Evolutionary conservation across 2,113 vertebrate genomes (phyloP).

Genomic region (Myxocyprinus asiaticus): DNA sequence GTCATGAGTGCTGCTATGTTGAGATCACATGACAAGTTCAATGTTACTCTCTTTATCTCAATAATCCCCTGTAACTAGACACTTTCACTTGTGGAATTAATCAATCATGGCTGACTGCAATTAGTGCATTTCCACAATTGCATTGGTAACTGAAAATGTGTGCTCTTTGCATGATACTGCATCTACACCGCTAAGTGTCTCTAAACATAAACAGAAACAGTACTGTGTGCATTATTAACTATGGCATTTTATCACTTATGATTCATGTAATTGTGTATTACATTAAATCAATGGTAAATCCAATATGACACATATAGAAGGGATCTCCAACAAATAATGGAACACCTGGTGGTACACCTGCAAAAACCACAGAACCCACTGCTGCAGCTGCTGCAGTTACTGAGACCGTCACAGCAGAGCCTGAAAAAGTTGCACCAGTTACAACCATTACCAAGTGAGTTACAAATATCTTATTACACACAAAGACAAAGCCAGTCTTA

Average conservation of each 20-base stretch:
- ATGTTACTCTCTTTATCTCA: too few relatives aligned
- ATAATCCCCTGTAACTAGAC: too few relatives aligned
- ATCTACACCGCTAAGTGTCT: too few relatives aligned
- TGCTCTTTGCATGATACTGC: too few relatives aligned
- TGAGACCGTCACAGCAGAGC: not conserved
- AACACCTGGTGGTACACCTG: conserved; percentile 83
- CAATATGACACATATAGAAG: conserved; percentile 60
- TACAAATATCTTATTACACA: not conserved
- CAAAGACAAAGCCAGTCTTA: not conserved
- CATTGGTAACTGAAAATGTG: too few relatives aligned
- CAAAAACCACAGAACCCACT: conserved; percentile 78
- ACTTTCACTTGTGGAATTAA: too few relatives aligned
- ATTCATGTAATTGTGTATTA: not conserved
- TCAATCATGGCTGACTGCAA: too few relatives aligned
- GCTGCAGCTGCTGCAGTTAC: conserved; percentile 46
- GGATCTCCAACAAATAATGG: conserved; percentile 88
- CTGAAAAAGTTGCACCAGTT: conserved; percentile 14
- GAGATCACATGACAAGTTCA: too few relatives aligned
- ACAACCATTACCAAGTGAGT: conserved; percentile 30
- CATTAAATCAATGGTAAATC: not conserved
- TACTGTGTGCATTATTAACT: not conserved
- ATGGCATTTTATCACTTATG: not conserved
- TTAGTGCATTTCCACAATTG: too few relatives aligned
- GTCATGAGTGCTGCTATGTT: too few relatives aligned
- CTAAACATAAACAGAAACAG: too few relatives aligned